These are phyloP conservation scores for Melikaiella ostensackeni DNA, from an alignment of 2,888 invertebrate species.

Conservation along the genomic window DNA sequence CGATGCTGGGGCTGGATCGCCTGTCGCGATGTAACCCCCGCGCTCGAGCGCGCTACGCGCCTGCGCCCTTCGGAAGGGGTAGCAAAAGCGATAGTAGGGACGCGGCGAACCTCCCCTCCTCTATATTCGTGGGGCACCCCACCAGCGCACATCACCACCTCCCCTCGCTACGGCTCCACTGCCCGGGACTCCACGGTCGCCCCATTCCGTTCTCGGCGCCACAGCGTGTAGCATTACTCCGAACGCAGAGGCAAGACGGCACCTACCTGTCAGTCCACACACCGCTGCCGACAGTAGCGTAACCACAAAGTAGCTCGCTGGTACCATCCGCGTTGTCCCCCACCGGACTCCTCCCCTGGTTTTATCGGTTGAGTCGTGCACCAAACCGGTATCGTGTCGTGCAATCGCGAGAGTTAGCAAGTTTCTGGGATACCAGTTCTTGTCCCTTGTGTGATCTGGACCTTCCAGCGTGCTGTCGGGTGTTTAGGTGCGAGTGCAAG, in stretches of 20 bases:
- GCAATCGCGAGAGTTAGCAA: slow-evolving; percentile 3
- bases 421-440: not conserved
- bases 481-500: slow-evolving; percentile 12
- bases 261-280: slow-evolving; percentile 50
- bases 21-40: slow-evolving; percentile 58
- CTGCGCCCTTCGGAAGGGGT: slow-evolving; percentile 63
- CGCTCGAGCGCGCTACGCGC: slow-evolving; percentile 59
- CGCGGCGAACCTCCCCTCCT: slow-evolving; percentile 51
- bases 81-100: slow-evolving; percentile 62
- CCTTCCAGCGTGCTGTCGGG: not conserved
- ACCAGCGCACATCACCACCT: slow-evolving; percentile 62
- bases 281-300: slow-evolving; percentile 47
- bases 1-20: slow-evolving; percentile 70
- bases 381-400: slow-evolving; percentile 7
- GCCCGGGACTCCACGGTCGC: slow-evolving; percentile 76
- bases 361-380: slow-evolving; percentile 24
- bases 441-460: slow-evolving; percentile 1
- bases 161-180: slow-evolving; percentile 74
- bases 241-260: slow-evolving; percentile 57
- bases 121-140: slow-evolving; percentile 54
- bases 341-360: not conserved
- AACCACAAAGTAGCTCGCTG: slow-evolving; percentile 38
- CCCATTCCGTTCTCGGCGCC: slow-evolving; percentile 77
- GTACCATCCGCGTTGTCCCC: slow-evolving; percentile 38
- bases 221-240: slow-evolving; percentile 74